A percentile compares a stretch with the other conserved stretches of the same genome.
phyloP scores from a whole-genome alignment of 2,797 vertebrate species.

The Hylomyscus alleni region DNA sequence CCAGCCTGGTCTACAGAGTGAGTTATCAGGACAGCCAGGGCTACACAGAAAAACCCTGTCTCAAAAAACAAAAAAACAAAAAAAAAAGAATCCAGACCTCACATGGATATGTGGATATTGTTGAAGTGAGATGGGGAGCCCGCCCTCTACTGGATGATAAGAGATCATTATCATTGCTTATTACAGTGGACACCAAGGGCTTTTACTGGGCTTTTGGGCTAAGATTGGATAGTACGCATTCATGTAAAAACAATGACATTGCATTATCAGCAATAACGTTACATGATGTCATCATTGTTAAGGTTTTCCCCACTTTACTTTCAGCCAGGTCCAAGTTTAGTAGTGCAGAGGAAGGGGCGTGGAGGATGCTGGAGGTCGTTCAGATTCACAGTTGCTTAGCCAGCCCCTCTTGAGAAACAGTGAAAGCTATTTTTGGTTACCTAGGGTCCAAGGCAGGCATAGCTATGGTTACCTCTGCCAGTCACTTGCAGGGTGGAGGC shows the following conservation, averaged over 20 bases:
- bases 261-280: no score
- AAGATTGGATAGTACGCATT: not conserved
- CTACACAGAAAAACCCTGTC: no score
- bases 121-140: not conserved
- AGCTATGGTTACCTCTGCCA: not conserved
- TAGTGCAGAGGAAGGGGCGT: not conserved
- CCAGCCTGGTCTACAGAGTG: no score
- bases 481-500: not conserved
- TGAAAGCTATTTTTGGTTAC: not conserved
- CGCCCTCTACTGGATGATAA: not conserved
- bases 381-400: not conserved
- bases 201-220: no score
- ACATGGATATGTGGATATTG: not conserved
- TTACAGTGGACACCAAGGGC: not conserved
- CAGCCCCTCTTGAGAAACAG: not conserved
- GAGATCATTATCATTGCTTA: not conserved
- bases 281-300: not conserved
- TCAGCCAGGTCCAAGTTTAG: not conserved
- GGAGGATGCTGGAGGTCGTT: not conserved
- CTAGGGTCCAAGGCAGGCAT: not conserved
- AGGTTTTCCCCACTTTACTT: not conserved
- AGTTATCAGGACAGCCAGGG: no score
- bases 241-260: accelerated
- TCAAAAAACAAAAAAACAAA: no score
- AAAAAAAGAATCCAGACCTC: not conserved